Conservation (phyloP, 2,888 invertebrate species). For the Metellina segmentata region DNA sequence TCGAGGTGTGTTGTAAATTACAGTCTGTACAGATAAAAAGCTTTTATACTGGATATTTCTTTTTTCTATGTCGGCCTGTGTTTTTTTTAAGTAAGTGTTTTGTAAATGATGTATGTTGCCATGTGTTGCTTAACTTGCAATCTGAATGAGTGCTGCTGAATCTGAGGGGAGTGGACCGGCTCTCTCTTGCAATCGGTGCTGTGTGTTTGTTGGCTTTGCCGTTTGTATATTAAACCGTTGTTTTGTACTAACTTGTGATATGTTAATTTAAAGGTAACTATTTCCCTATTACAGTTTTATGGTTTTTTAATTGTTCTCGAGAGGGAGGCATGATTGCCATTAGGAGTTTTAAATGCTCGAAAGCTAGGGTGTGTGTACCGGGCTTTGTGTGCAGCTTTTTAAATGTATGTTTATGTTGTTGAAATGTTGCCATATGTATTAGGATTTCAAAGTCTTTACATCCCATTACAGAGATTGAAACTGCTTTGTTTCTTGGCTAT, state of each 20-base stretch:
- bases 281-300: slow-evolving; percentile 19
- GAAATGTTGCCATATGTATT: background rate
- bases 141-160: slow-evolving; percentile 55
- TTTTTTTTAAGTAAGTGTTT: slow-evolving; percentile 69
- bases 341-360: slow-evolving; percentile 21
- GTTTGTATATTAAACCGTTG: slow-evolving; percentile 53
- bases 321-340: background rate
- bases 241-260: slow-evolving; percentile 68
- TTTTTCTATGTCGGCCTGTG: slow-evolving; percentile 53
- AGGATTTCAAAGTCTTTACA: background rate
- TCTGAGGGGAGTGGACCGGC: background rate
- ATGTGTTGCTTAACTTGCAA: slow-evolving; percentile 27
- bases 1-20: slow-evolving; percentile 42
- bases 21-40: slow-evolving; percentile 66
- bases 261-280: slow-evolving; percentile 50
- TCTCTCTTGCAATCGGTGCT: slow-evolving; percentile 62
- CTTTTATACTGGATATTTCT: slow-evolving; percentile 72
- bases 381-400: slow-evolving; percentile 26
- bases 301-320: slow-evolving; percentile 13
- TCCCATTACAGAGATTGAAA: no score
- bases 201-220: slow-evolving; percentile 46
- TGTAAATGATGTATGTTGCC: slow-evolving; percentile 50
- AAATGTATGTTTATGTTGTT: background rate
- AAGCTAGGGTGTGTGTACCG: background rate
- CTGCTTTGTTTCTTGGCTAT: no score